phyloP scores from a whole-genome alignment of 2,113 vertebrate species.

The Serinus canaria region DNA sequence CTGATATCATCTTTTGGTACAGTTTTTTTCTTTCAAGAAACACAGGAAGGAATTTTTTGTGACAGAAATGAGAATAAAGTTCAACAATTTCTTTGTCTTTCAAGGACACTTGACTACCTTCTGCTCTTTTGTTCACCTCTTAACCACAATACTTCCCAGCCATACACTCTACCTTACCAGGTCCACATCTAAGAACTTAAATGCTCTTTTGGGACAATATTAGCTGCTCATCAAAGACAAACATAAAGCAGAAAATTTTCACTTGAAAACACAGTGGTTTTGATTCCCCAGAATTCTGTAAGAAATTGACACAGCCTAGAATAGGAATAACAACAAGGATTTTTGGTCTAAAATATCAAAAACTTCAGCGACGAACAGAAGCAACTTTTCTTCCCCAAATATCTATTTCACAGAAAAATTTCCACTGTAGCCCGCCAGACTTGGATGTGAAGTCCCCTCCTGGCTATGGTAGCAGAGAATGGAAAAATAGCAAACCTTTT shows the following conservation, averaged over 20 bases:
- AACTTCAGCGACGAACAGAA: background rate
- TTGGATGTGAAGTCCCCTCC: rapidly evolving
- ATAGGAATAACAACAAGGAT: background rate
- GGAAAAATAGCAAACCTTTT: background rate
- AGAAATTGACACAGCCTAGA: background rate
- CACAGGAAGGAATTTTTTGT: background rate
- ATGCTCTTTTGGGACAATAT: background rate
- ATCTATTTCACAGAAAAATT: background rate
- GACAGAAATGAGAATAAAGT: background rate
- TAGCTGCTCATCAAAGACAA: background rate
- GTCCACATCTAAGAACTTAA: background rate
- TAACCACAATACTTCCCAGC: background rate
- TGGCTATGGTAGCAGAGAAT: background rate
- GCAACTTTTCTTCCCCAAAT: background rate
- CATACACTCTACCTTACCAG: background rate
- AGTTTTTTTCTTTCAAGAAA: background rate
- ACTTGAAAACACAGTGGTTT: background rate
- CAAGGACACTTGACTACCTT: background rate
- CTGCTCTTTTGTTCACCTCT: background rate
- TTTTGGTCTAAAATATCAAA: background rate
- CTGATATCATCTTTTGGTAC: background rate
- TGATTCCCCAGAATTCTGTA: background rate
- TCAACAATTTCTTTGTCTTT: background rate
- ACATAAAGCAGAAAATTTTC: background rate
- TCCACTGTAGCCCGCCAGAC: background rate